These are phyloP conservation scores for Nudaria mundana DNA, from an alignment of 2,888 invertebrate species.

Conservation along the genomic window DNA sequence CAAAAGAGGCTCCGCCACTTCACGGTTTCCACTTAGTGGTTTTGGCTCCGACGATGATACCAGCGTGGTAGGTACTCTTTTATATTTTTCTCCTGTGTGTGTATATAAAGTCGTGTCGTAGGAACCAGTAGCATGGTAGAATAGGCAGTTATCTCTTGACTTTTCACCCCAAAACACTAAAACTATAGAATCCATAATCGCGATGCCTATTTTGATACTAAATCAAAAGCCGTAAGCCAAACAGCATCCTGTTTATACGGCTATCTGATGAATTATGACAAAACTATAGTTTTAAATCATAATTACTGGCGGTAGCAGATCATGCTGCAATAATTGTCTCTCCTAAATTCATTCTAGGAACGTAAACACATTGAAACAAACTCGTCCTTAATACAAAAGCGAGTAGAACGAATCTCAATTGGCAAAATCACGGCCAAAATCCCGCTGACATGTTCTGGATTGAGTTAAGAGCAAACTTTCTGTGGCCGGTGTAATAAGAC, in stretches of 20 bases:
- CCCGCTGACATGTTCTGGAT: slow-evolving; percentile 40
- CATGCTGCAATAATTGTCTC: slow-evolving; percentile 46
- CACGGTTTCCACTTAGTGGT: too few species aligned
- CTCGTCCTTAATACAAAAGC: slow-evolving; percentile 15
- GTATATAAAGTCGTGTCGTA: too few species aligned
- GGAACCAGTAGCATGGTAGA: too few species aligned
- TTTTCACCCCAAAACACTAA: too few species aligned
- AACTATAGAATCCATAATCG: background rate
- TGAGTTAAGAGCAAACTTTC: slow-evolving; percentile 52
- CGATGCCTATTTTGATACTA: slow-evolving; percentile 1
- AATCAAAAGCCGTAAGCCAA: slow-evolving; percentile 13
- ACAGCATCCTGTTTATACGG: slow-evolving; percentile 23
- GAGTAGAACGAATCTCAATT: slow-evolving; percentile 27
- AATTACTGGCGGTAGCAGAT: slow-evolving; percentile 46
- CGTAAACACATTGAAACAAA: slow-evolving; percentile 5
- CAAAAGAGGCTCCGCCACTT: too few species aligned
- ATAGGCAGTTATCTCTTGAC: too few species aligned
- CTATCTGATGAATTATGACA: slow-evolving; percentile 17
- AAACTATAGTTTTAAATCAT: slow-evolving; percentile 29
- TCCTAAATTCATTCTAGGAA: slow-evolving; percentile 46
- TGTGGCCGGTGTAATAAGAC: slow-evolving; percentile 36
- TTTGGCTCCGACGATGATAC: too few species aligned
- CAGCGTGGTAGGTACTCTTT: too few species aligned
- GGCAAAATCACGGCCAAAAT: slow-evolving; percentile 25
- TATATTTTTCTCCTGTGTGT: too few species aligned